Percentiles rank a stretch among this genome's conserved stretches.
These are phyloP conservation scores for Lamellibrachia satsuma DNA, from an alignment of 2,888 invertebrate genomes.

Conservation along the genomic window DNA sequence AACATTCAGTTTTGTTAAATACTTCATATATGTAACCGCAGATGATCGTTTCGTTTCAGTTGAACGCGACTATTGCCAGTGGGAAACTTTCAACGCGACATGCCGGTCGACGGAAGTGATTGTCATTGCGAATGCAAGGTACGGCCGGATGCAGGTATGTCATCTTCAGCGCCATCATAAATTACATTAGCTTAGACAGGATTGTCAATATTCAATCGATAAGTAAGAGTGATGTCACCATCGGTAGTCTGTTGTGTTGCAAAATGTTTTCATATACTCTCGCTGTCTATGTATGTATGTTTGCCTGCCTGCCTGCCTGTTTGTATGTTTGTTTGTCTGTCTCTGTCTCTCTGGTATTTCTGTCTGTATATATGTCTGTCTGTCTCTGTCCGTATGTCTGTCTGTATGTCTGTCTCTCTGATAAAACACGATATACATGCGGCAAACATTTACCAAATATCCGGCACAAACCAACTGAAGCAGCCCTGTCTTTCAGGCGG, in stretches of 20 bases:
- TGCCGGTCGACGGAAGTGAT: constrained; percentile 36
- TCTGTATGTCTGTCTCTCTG: background rate
- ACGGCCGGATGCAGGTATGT: constrained; percentile 35
- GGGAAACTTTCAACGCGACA: constrained; percentile 38
- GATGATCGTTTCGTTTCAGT: background rate
- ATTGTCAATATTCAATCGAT: background rate
- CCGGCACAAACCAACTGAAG: background rate
- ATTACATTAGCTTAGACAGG: background rate
- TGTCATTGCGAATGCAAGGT: constrained; percentile 35
- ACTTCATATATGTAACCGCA: background rate
- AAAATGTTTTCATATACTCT: background rate
- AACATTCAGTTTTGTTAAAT: background rate
- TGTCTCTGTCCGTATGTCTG: background rate
- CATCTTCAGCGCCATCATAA: background rate
- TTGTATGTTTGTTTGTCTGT: background rate
- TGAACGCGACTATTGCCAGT: constrained; percentile 36
- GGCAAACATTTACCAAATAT: background rate
- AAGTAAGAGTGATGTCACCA: background rate
- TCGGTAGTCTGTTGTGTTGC: background rate
- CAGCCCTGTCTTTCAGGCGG: constrained; percentile 20
- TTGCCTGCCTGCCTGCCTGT: background rate
- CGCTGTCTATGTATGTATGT: background rate
- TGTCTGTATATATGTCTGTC: background rate
- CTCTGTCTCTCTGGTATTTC: background rate
- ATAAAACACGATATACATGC: no score